These are phyloP conservation scores for Anguilla marmorata DNA, from an alignment of 2,797 vertebrate genomes.

Conservation along the genomic window DNA sequence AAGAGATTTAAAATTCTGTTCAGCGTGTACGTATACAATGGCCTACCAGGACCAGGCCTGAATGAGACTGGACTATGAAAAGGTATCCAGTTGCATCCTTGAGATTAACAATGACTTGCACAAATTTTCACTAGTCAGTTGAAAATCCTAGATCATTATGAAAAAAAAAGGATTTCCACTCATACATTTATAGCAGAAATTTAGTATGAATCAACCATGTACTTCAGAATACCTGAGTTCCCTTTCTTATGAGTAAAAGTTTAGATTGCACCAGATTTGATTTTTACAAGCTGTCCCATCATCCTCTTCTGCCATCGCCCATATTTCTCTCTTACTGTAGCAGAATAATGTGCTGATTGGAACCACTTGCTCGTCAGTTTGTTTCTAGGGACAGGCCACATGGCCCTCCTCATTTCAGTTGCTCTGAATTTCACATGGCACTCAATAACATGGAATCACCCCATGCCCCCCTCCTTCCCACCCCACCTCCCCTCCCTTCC, in stretches of 20 bases:
- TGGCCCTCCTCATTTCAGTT: conserved; percentile 19
- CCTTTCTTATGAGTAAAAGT: conserved; percentile 24
- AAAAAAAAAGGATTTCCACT: not conserved
- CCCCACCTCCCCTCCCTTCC: not conserved
- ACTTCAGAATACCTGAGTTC: conserved; percentile 3
- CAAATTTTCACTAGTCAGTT: not conserved
- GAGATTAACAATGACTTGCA: not conserved
- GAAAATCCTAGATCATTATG: not conserved
- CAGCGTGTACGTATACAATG: not conserved
- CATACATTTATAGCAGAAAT: not conserved
- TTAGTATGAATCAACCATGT: not conserved
- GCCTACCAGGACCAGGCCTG: not conserved
- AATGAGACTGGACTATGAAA: not conserved
- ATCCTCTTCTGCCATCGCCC: conserved; percentile 8
- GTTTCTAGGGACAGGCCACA: conserved; percentile 33
- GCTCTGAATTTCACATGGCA: conserved; percentile 38
- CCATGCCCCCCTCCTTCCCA: too few relatives aligned
- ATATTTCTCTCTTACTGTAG: conserved; percentile 15
- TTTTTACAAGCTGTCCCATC: conserved; percentile 38
- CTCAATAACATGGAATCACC: conserved; percentile 42
- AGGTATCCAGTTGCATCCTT: not conserved
- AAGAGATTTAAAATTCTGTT: conserved; percentile 16
- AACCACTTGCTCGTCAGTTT: conserved; percentile 48
- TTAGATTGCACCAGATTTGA: conserved; percentile 22
- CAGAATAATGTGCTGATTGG: conserved; percentile 36